phyloP scores from a whole-genome alignment of 1,140 invertebrate species.

The Venturia canescens region DNA sequence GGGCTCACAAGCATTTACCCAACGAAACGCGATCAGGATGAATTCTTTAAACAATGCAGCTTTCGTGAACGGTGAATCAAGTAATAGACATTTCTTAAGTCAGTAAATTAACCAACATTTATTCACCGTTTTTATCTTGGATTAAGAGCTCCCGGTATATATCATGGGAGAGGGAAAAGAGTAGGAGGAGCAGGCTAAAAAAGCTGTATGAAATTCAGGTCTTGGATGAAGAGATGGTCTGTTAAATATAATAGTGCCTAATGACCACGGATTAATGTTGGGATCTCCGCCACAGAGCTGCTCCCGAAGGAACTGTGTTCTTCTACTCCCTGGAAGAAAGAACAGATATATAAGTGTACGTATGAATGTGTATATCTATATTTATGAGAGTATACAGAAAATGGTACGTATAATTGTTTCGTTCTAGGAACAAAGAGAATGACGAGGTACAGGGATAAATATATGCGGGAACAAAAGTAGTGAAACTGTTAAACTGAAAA shows the following conservation, averaged over 20 bases:
- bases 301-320: conserved; percentile 13
- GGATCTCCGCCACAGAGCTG: background rate
- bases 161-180: background rate
- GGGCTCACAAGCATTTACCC: no score
- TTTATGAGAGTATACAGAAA: background rate
- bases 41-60: no score
- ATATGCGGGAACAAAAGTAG: conserved; percentile 26
- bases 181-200: background rate
- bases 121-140: background rate
- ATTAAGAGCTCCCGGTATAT: background rate
- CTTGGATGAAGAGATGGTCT: background rate
- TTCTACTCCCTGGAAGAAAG: conserved; percentile 10
- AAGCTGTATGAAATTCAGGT: background rate
- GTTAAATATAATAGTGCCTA: conserved; percentile 18
- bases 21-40: no score
- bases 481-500: conserved; percentile 33
- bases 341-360: background rate
- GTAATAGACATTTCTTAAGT: no score
- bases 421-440: conserved; percentile 21
- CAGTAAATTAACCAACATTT: background rate
- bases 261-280: conserved; percentile 26
- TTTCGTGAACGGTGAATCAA: no score
- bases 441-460: conserved; percentile 15
- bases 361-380: no score
- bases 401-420: conserved; percentile 18